Percentiles rank a stretch among this genome's conserved stretches.
phyloP scores from a whole-genome alignment of 2,797 vertebrate species.

The Pseudochirops corinnae region DNA sequence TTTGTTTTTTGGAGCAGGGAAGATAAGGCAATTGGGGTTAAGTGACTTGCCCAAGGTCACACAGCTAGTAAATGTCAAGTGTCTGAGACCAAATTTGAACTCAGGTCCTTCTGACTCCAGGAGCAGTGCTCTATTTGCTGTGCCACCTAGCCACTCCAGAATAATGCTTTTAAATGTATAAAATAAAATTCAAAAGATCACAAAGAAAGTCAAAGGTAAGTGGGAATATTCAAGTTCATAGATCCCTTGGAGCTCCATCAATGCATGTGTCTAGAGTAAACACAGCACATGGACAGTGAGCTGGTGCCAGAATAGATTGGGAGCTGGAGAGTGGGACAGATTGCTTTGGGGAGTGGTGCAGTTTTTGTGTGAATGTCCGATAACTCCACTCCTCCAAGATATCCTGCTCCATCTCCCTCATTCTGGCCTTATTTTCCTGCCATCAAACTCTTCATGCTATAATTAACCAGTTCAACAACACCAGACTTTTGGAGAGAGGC shows the following conservation, averaged over 20 bases:
- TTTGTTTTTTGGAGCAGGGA: too few relatives aligned
- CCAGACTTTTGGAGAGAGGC: not conserved
- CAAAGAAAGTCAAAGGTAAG: not conserved
- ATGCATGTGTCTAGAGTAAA: not conserved
- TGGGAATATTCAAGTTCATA: not conserved
- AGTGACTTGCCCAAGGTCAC: too few relatives aligned
- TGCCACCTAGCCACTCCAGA: not conserved
- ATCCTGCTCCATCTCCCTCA: not conserved
- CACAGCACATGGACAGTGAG: not conserved
- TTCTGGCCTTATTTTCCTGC: not conserved
- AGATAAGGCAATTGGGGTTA: too few relatives aligned
- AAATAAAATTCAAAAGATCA: not conserved
- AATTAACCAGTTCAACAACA: not conserved
- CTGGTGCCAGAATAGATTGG: not conserved
- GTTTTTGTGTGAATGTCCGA: not conserved
- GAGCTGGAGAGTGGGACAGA: not conserved
- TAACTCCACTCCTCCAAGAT: not conserved
- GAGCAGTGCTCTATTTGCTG: too few relatives aligned
- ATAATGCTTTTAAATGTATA: not conserved
- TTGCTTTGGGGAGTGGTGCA: not conserved
- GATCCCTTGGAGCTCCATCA: not conserved
- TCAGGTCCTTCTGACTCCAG: too few relatives aligned
- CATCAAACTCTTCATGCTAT: not conserved
- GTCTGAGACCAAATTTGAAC: too few relatives aligned
- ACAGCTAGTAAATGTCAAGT: too few relatives aligned